These are phyloP conservation scores for Narcine bancroftii DNA, from an alignment of 2,113 vertebrate species.

Conservation along the genomic window DNA sequence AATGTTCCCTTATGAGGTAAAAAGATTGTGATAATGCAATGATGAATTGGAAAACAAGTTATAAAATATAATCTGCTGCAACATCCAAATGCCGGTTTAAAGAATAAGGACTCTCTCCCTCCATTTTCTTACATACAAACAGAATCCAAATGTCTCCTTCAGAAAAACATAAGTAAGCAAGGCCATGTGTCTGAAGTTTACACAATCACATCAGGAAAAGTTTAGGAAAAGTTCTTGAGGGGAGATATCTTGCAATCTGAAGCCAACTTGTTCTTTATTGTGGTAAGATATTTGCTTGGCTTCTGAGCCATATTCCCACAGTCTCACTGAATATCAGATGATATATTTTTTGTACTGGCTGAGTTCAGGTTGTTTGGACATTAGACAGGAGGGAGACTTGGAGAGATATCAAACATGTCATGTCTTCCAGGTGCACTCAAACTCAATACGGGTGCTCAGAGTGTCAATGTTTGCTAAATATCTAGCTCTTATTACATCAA, in stretches of 20 bases:
- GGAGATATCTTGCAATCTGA: neutral
- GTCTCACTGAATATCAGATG: neutral
- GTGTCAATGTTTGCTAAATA: neutral
- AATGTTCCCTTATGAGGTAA: neutral
- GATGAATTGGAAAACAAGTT: neutral
- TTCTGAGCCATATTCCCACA: neutral
- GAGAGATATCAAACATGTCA: neutral
- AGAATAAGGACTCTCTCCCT: neutral
- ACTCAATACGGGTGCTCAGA: neutral
- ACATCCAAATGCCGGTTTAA: neutral
- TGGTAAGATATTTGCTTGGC: neutral
- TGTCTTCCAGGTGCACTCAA: neutral
- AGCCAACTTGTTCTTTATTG: neutral
- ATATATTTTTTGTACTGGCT: neutral
- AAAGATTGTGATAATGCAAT: neutral
- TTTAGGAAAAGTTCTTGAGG: neutral
- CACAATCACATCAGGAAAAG: neutral
- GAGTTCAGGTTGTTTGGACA: neutral
- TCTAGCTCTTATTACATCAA: neutral
- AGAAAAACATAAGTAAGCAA: neutral
- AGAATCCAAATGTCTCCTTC: neutral
- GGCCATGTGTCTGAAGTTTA: neutral
- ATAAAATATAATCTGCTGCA: neutral
- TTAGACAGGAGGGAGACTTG: neutral
- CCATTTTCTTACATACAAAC: neutral